These are phyloP conservation scores for Argyra leucocephala DNA, from an alignment of 2,888 invertebrate species.

Conservation along the genomic window DNA sequence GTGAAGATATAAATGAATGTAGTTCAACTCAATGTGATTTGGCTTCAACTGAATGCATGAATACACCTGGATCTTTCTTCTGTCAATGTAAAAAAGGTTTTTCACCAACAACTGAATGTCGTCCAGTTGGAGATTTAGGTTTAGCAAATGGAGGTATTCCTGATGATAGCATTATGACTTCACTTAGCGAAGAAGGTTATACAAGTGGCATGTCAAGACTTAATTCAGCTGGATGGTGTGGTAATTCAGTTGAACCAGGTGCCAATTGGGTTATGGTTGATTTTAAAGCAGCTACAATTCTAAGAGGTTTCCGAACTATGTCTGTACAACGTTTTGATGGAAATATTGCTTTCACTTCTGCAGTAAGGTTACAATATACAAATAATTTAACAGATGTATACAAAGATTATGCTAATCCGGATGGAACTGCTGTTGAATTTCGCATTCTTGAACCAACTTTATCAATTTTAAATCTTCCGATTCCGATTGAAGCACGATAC, in stretches of 20 bases:
- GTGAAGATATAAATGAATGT: slow-evolving; percentile 89
- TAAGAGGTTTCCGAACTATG: slow-evolving; percentile 84
- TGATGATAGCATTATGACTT: slow-evolving; percentile 79
- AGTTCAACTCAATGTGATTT: slow-evolving; percentile 79
- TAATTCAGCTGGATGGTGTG: slow-evolving; percentile 84
- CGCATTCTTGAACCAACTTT: slow-evolving; percentile 79
- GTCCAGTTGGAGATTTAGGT: slow-evolving; percentile 83
- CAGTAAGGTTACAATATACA: slow-evolving; percentile 75
- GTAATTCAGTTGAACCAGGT: slow-evolving; percentile 73
- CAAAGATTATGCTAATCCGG: slow-evolving; percentile 84
- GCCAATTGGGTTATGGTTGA: slow-evolving; percentile 83
- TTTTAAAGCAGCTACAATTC: slow-evolving; percentile 76
- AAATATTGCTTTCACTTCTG: slow-evolving; percentile 79
- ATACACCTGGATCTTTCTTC: slow-evolving; percentile 78
- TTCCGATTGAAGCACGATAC: slow-evolving; percentile 84
- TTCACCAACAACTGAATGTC: slow-evolving; percentile 73
- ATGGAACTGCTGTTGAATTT: slow-evolving; percentile 87
- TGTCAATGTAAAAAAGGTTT: slow-evolving; percentile 82
- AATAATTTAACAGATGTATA: slow-evolving; percentile 82
- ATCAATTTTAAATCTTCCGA: slow-evolving; percentile 81
- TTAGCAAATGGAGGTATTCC: slow-evolving; percentile 73
- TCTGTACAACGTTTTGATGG: slow-evolving; percentile 75
- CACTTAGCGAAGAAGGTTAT: slow-evolving; percentile 72
- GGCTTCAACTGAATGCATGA: slow-evolving; percentile 82
- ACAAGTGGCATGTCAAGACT: slow-evolving; percentile 72